phyloP scores from a whole-genome alignment of 1,140 invertebrate genomes.

The Brachionus paranguensis region DNA sequence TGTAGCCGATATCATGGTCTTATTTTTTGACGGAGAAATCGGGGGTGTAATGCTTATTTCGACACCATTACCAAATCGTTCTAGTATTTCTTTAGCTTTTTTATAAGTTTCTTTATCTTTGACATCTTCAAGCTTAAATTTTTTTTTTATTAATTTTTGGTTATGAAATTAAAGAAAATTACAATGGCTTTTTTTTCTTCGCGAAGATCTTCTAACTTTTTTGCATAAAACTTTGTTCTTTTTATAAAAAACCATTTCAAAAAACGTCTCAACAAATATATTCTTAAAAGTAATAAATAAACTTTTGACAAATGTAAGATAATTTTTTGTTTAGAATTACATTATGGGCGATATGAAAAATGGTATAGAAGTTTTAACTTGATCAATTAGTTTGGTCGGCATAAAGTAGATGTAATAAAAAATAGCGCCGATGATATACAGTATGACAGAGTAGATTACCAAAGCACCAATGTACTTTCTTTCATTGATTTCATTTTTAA shows the following conservation, averaged over 20 bases:
- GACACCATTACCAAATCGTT: slow-evolving; percentile 67
- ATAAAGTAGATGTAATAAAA: slow-evolving; percentile 73
- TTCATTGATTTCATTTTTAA: slow-evolving; percentile 70
- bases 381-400: slow-evolving; percentile 64
- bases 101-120: slow-evolving; percentile 97
- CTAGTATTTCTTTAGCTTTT: slow-evolving; percentile 81
- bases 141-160: neutral
- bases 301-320: neutral
- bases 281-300: slow-evolving; percentile 52
- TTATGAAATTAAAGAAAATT: slow-evolving; percentile 41
- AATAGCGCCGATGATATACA: slow-evolving; percentile 69
- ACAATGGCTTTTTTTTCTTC: slow-evolving; percentile 75
- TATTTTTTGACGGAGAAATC: neutral
- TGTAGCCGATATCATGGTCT: neutral
- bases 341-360: slow-evolving; percentile 69
- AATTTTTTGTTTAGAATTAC: slow-evolving; percentile 59
- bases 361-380: slow-evolving; percentile 66
- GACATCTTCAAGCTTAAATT: slow-evolving; percentile 71
- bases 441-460: slow-evolving; percentile 69
- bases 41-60: slow-evolving; percentile 43
- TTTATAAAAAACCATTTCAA: slow-evolving; percentile 76
- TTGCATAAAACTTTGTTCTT: slow-evolving; percentile 67
- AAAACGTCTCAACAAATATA: slow-evolving; percentile 66
- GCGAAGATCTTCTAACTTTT: slow-evolving; percentile 65
- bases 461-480: slow-evolving; percentile 72